phyloP scores from a whole-genome alignment of 2,888 invertebrate genomes.

The Venusia cambrica region DNA sequence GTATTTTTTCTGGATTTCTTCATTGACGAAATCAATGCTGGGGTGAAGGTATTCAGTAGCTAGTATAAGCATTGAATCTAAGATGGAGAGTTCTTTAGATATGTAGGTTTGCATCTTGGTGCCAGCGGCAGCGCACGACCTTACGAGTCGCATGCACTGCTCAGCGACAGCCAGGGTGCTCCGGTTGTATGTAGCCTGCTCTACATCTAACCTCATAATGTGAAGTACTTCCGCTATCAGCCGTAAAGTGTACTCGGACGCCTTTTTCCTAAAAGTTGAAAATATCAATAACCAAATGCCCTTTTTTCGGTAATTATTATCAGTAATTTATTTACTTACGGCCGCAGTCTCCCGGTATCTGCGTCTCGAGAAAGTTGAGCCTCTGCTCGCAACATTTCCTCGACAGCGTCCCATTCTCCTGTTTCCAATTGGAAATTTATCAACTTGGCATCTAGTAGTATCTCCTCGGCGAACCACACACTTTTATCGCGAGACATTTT shows the following conservation, averaged over 20 bases:
- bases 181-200: constrained; percentile 70
- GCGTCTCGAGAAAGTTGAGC: constrained; percentile 74
- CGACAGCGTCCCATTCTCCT: constrained; percentile 77
- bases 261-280: constrained; percentile 65
- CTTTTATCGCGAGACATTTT: constrained; percentile 78
- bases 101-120: constrained; percentile 78
- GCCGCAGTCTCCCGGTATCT: constrained; percentile 72
- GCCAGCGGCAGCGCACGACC: constrained; percentile 77
- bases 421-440: constrained; percentile 75
- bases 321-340: constrained; percentile 48
- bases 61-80: constrained; percentile 72
- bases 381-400: constrained; percentile 76
- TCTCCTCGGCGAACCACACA: constrained; percentile 78
- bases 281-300: too few relatives aligned
- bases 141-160: constrained; percentile 74
- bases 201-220: constrained; percentile 73
- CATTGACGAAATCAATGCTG: constrained; percentile 64
- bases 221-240: constrained; percentile 75
- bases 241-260: constrained; percentile 73
- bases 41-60: constrained; percentile 72
- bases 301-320: too few relatives aligned
- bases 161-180: constrained; percentile 75
- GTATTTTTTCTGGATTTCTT: constrained; percentile 70
- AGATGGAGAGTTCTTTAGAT: constrained; percentile 71
- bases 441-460: constrained; percentile 72